These are phyloP conservation scores for Xenopus borealis DNA, from an alignment of 2,113 vertebrate genomes.

Conservation along the genomic window DNA sequence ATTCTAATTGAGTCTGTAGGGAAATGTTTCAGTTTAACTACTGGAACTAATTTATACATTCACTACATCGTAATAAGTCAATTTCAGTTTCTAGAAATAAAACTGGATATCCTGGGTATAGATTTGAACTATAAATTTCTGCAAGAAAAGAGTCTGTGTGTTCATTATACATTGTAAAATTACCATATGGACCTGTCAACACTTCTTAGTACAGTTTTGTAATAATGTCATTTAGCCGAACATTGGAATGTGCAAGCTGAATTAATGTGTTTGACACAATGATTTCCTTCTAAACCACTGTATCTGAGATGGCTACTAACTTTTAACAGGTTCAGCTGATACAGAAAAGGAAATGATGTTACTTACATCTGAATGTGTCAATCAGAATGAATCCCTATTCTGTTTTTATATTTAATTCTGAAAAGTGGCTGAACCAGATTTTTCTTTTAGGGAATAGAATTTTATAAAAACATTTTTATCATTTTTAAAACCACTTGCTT, in stretches of 20 bases:
- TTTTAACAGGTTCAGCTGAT: conserved; percentile 65
- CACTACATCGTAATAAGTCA: conserved; percentile 95
- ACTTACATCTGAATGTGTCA: too few relatives aligned
- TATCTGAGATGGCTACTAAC: conserved; percentile 71
- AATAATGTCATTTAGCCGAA: conserved; percentile 98
- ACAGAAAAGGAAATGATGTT: background rate
- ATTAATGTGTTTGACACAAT: conserved; percentile 83
- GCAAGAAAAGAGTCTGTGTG: conserved; percentile 82
- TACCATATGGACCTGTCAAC: conserved; percentile 98
- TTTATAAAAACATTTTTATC: too few relatives aligned
- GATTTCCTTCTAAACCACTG: conserved; percentile 76
- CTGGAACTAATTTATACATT: conserved; percentile 97
- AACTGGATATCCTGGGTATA: conserved; percentile 84
- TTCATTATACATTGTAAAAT: conserved; percentile 97
- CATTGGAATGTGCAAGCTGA: conserved; percentile 90
- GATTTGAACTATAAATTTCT: conserved; percentile 88
- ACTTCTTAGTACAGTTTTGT: conserved; percentile 90
- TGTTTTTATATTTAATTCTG: too few relatives aligned
- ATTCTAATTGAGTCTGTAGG: conserved; percentile 92
- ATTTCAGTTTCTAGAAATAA: conserved; percentile 88
- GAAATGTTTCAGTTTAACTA: conserved; percentile 97
- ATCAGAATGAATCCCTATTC: too few relatives aligned
- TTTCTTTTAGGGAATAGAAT: too few relatives aligned
- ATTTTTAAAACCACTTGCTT: too few relatives aligned
- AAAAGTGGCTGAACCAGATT: too few relatives aligned